Conservation (phyloP, 1,140 invertebrate species). For the Nasonia vitripennis region DNA sequence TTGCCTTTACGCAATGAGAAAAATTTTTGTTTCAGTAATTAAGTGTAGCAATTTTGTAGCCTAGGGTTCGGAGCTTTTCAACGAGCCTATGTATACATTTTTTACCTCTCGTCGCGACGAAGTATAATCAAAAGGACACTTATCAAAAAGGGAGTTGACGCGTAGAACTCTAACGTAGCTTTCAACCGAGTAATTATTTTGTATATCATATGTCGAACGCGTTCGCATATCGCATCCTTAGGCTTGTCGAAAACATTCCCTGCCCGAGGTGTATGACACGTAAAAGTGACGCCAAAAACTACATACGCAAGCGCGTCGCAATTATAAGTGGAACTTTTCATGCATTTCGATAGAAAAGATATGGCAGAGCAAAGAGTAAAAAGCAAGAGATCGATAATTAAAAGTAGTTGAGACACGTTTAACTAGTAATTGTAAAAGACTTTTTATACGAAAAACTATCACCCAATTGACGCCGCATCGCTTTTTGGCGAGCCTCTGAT, state of each 20-base stretch:
- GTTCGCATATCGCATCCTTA: not conserved
- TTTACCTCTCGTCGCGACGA: not conserved
- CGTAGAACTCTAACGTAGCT: not conserved
- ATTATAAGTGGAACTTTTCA: not conserved
- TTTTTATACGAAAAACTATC: slow-evolving; percentile 26
- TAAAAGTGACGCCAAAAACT: slow-evolving; percentile 28
- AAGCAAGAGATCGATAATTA: slow-evolving; percentile 3
- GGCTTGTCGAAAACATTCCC: slow-evolving; percentile 36
- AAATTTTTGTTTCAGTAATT: slow-evolving; percentile 23
- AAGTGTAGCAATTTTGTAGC: slow-evolving; percentile 5
- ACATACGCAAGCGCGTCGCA: slow-evolving; percentile 21
- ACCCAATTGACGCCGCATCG: not conserved
- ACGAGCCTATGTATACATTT: slow-evolving; percentile 12
- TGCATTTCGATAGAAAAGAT: slow-evolving; percentile 27
- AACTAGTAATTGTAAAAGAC: not conserved
- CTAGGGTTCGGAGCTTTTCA: slow-evolving; percentile 14
- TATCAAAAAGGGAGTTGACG: not conserved
- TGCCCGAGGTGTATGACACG: not conserved
- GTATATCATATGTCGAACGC: not conserved
- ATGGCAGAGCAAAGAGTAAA: slow-evolving; percentile 12
- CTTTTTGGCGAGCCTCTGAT: slow-evolving; percentile 12
- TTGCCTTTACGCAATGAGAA: slow-evolving; percentile 46
- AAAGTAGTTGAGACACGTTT: slow-evolving; percentile 13
- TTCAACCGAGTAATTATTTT: not conserved
- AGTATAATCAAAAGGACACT: too few species aligned